These are phyloP conservation scores for Sylvietta virens DNA, from an alignment of 2,113 vertebrate species.

Conservation along the genomic window DNA sequence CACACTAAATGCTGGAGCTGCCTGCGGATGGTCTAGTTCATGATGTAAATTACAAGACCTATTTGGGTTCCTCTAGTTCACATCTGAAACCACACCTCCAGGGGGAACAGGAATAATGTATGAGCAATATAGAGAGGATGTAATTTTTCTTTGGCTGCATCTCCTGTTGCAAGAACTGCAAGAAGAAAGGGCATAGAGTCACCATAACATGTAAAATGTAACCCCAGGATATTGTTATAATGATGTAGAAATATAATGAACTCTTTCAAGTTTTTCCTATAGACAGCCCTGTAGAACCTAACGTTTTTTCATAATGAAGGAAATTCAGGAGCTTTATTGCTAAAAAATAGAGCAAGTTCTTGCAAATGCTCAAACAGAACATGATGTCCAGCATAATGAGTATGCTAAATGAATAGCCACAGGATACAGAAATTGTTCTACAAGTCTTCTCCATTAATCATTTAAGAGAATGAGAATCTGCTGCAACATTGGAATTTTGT, in stretches of 20 bases:
- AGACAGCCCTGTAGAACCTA: neutral
- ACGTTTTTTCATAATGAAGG: neutral
- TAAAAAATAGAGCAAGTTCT: neutral
- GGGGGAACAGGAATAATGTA: neutral
- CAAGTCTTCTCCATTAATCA: slow-evolving; percentile 31
- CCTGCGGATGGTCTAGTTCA: neutral
- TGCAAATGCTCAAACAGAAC: neutral
- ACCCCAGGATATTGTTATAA: neutral
- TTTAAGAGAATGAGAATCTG: slow-evolving; percentile 13
- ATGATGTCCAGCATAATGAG: slow-evolving; percentile 26
- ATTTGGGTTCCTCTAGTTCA: neutral
- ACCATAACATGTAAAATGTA: neutral
- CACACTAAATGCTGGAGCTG: neutral
- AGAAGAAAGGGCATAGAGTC: neutral
- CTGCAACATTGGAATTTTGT: neutral
- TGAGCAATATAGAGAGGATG: neutral
- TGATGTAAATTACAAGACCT: neutral
- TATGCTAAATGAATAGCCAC: slow-evolving; percentile 27
- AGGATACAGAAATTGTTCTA: slow-evolving; percentile 32
- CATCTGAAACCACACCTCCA: neutral
- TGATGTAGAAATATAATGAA: neutral
- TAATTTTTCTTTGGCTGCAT: neutral
- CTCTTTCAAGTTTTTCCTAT: slow-evolving; percentile 6
- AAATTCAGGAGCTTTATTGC: neutral
- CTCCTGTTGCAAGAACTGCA: neutral